Evolutionary conservation across 2,888 invertebrate genomes (phyloP).

Genomic region (Patella depressa): DNA sequence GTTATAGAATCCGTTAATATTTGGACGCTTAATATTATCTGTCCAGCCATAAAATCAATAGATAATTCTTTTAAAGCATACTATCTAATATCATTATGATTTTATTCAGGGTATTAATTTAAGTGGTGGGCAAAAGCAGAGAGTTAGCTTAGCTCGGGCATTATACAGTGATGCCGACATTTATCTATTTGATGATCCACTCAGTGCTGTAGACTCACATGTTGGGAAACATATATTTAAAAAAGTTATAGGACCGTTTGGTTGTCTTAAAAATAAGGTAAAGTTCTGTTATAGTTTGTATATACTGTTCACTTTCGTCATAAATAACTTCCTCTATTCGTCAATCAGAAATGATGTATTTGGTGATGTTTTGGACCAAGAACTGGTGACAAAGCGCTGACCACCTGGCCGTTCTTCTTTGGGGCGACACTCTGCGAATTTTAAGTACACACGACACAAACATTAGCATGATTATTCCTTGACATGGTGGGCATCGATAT

Average conservation of each 20-base stretch:
- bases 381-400: too few relatives aligned
- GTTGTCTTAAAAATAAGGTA: constrained; percentile 35
- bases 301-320: too few relatives aligned
- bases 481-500: too few relatives aligned
- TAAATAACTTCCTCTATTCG: background rate
- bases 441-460: too few relatives aligned
- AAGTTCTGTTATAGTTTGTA: background rate
- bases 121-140: constrained; percentile 70
- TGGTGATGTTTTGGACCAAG: background rate
- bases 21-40: too few relatives aligned
- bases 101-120: constrained; percentile 68
- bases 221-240: constrained; percentile 69
- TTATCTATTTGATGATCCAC: constrained; percentile 70
- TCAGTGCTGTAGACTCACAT: constrained; percentile 70
- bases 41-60: too few relatives aligned
- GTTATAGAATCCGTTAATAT: too few relatives aligned
- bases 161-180: constrained; percentile 67
- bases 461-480: too few relatives aligned
- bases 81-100: background rate
- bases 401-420: background rate
- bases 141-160: constrained; percentile 68
- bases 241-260: constrained; percentile 59
- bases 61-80: background rate
- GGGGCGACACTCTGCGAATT: too few relatives aligned
- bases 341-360: background rate